Evolutionary conservation across 2,113 vertebrate species (phyloP), one percentile per base, ranked within the genome.

Genomic region (Meleagris gallopavo): DNA sequence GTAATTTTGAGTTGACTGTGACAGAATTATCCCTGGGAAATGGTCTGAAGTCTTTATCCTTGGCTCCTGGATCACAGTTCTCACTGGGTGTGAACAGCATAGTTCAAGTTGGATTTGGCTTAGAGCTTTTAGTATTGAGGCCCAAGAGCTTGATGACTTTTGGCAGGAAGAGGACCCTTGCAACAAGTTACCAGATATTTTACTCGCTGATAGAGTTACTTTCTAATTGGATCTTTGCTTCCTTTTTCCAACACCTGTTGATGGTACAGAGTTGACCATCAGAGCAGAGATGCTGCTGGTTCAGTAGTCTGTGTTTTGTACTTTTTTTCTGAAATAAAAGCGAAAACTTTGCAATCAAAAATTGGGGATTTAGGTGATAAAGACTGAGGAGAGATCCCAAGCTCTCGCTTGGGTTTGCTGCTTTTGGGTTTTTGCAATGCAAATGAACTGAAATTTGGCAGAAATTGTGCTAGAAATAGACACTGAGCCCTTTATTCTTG

Each of bases 1-100:
- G 99, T 99, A 98, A 97, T 83, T 12, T 34, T 54, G 74, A 76
- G n/a, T 22, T 79, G 72, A 70, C 43, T 62, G 40, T 80, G 67
- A 52, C 29, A 81, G 67, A 89, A n/a, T 54, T 78, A 27, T 75
- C 52, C 29, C 46, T 90, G 76, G 65, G 57, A 36, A 57, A 10
- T 38, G 79, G 43, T 32, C 46, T 48, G 18, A 77, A 86, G 61
- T 72, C 64, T 78, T 90, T 65, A 79, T 77, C 36, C 13, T 48
- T 65, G 77, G 17, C 40, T 83, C 69, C 67, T 86, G 57, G 32
- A 55, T 89, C 46, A 30, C 45, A 67, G 1, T 80, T 89, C 43
- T 41, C 18, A 9, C 0, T 77, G 48, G 12, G 32, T 81, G 27
- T 76, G 55, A 60, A 34, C 27, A 24, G 41, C 22, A 8, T 30